phyloP scores from a whole-genome alignment of 2,797 vertebrate species.

The Acanthornis magna region DNA sequence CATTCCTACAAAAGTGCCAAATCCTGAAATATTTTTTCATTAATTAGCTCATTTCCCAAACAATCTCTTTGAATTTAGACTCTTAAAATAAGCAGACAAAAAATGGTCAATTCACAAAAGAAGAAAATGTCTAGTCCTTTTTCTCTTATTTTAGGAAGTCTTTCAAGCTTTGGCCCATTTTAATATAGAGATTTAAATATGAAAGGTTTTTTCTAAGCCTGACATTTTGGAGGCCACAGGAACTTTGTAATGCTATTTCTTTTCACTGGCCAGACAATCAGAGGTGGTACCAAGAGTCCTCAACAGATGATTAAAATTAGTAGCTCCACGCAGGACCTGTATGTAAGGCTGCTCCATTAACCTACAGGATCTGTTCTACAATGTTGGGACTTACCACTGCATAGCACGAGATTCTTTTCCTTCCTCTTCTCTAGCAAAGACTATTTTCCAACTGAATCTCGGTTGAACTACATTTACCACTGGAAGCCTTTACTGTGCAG shows the following conservation, averaged over 20 bases:
- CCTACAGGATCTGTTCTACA: neutral
- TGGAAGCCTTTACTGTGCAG: neutral
- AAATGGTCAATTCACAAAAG: neutral
- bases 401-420: neutral
- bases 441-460: neutral
- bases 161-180: neutral
- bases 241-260: neutral
- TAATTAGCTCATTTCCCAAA: conserved; percentile 21
- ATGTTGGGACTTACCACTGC: neutral
- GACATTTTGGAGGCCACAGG: neutral
- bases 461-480: neutral
- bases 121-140: neutral
- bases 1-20: conserved; percentile 7
- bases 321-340: neutral
- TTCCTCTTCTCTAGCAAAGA: neutral
- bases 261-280: neutral
- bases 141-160: neutral
- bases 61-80: neutral
- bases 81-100: neutral
- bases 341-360: neutral
- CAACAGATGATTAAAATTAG: neutral
- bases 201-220: neutral
- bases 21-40: neutral
- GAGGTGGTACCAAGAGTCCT: neutral
- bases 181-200: neutral